These are phyloP conservation scores for Petroica traversi DNA, from an alignment of 2,113 vertebrate genomes.

Conservation along the genomic window DNA sequence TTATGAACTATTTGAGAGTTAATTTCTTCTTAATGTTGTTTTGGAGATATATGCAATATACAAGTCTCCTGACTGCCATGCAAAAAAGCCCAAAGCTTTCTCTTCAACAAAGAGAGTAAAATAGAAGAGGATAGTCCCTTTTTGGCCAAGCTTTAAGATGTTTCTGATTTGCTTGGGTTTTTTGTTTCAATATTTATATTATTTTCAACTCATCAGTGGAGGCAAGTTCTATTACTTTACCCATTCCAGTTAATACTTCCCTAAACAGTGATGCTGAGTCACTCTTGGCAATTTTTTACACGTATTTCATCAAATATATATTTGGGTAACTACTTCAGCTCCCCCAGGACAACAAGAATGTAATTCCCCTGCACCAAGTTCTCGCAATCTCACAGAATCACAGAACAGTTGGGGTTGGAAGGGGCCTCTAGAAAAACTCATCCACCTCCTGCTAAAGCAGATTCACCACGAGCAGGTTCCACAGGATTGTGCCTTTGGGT, in stretches of 20 bases:
- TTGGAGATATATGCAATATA: not conserved
- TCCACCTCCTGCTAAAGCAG: not conserved
- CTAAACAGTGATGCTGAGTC: not conserved
- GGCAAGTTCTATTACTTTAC: not conserved
- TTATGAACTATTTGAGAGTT: not conserved
- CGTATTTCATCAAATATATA: not conserved
- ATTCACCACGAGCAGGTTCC: not conserved
- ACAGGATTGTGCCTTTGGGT: not conserved
- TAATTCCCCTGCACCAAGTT: not conserved
- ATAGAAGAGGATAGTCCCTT: not conserved
- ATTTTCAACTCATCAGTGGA: not conserved
- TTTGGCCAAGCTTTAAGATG: not conserved
- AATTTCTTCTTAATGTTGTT: not conserved
- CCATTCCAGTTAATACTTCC: not conserved
- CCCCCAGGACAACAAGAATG: not conserved
- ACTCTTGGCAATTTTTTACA: not conserved
- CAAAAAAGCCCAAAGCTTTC: not conserved
- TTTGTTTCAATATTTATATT: not conserved
- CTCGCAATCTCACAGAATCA: not conserved
- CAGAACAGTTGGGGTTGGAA: not conserved
- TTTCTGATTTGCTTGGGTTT: not conserved
- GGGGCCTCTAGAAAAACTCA: not conserved
- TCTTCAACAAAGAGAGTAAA: not conserved
- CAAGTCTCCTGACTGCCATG: not conserved
- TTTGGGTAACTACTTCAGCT: not conserved